phyloP scores from a whole-genome alignment of 1,140 invertebrate genomes.

The Bilobella aurantiaca region DNA sequence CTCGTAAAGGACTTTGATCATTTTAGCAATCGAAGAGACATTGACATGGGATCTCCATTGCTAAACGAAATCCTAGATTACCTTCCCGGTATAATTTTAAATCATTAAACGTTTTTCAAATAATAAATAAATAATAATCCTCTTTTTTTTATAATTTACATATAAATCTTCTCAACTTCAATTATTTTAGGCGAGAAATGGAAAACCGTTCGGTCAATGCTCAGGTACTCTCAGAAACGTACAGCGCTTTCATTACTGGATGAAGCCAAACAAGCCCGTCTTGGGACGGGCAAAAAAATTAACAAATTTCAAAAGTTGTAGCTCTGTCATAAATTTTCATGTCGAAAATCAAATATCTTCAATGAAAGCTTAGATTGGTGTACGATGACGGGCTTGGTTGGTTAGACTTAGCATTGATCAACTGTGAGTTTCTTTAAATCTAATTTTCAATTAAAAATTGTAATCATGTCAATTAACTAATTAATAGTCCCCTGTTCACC shows the following conservation, averaged over 20 bases:
- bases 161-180: too few species aligned
- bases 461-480: too few species aligned
- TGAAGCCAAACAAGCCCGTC: too few species aligned
- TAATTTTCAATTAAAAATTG: too few species aligned
- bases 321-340: too few species aligned
- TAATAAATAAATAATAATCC: not conserved
- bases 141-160: not conserved
- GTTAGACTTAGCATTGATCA: not conserved
- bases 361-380: too few species aligned
- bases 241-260: conserved; percentile 3
- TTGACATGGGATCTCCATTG: conserved; percentile 12
- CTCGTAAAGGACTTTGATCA: conserved; percentile 22
- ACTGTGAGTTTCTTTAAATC: too few species aligned
- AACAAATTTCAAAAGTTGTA: too few species aligned
- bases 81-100: conserved; percentile 16
- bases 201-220: conserved; percentile 8
- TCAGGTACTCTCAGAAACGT: conserved; percentile 10
- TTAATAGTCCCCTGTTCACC: not conserved
- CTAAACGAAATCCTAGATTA: conserved; percentile 20
- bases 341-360: too few species aligned
- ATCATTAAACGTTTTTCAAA: not conserved
- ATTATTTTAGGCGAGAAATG: conserved; percentile 19
- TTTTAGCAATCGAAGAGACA: conserved; percentile 11
- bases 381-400: too few species aligned
- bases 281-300: too few species aligned